Evolutionary conservation across 2,113 vertebrate genomes (phyloP).

Genomic region (Macquaria australasica): DNA sequence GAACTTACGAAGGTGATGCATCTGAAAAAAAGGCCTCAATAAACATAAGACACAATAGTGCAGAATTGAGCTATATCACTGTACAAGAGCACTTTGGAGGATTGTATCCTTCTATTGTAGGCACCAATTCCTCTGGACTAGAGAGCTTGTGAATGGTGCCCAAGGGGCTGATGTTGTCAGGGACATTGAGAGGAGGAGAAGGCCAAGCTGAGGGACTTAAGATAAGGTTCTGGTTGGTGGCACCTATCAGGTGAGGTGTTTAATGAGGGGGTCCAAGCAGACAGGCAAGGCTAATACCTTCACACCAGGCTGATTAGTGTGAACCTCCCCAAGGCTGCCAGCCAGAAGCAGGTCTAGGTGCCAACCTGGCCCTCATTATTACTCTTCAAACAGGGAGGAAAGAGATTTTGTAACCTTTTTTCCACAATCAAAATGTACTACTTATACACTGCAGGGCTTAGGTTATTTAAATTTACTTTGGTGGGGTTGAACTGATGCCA

Average conservation of each 20-base stretch:
- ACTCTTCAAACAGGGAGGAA: constrained; percentile 49
- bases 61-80: neutral
- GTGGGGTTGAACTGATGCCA: neutral
- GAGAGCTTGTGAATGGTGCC: constrained; percentile 15
- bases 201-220: constrained; percentile 47
- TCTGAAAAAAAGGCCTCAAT: neutral
- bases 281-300: constrained; percentile 77
- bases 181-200: constrained; percentile 28
- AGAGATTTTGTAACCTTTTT: constrained; percentile 11
- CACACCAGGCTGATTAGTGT: constrained; percentile 84
- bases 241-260: constrained; percentile 71
- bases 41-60: neutral
- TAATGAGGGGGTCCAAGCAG: constrained; percentile 73
- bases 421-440: neutral
- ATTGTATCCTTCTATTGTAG: constrained; percentile 1
- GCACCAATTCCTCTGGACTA: neutral
- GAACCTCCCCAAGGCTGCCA: constrained; percentile 72
- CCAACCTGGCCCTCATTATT: constrained; percentile 78
- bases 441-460: constrained; percentile 20
- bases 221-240: constrained; percentile 58
- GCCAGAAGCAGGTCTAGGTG: constrained; percentile 61
- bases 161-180: constrained; percentile 12
- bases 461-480: constrained; percentile 11
- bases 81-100: neutral
- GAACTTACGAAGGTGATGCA: neutral